phyloP scores from a whole-genome alignment of 2,888 invertebrate genomes.

The Cancer borealis region DNA sequence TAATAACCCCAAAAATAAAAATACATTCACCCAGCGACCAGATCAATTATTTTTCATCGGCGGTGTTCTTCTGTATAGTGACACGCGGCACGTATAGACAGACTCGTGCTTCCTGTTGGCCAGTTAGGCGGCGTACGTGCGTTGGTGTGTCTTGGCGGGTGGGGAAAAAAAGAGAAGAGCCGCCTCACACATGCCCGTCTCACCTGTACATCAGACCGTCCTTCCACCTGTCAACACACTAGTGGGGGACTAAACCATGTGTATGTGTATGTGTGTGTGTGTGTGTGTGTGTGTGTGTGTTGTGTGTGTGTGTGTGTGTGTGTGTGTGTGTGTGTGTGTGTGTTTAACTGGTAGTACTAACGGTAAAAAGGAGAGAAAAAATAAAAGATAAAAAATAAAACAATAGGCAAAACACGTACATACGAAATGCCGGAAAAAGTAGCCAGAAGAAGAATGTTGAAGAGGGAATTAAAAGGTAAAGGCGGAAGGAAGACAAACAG shows the following conservation, averaged over 20 bases:
- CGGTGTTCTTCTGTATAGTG: neutral
- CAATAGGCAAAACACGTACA: neutral
- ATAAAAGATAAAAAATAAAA: neutral
- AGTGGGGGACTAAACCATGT: neutral
- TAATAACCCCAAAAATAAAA: neutral
- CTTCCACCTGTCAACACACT: neutral
- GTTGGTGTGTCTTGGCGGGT: neutral
- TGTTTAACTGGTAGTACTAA: neutral
- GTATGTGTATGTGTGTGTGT: constrained; percentile 45
- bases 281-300: constrained; percentile 59
- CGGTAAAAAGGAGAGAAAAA: neutral
- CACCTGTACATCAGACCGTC: neutral
- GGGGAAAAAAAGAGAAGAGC: neutral
- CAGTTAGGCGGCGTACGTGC: neutral
- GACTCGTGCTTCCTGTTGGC: neutral
- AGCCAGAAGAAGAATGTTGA: neutral
- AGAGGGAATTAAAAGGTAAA: neutral
- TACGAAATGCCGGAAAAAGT: neutral
- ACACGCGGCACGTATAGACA: neutral
- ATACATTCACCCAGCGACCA: neutral
- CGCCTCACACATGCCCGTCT: neutral
- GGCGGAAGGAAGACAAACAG: neutral
- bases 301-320: constrained; percentile 52
- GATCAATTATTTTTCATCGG: neutral
- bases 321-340: constrained; percentile 39